phyloP scores from a whole-genome alignment of 2,113 vertebrate genomes.

The Mastomys natalensis region DNA sequence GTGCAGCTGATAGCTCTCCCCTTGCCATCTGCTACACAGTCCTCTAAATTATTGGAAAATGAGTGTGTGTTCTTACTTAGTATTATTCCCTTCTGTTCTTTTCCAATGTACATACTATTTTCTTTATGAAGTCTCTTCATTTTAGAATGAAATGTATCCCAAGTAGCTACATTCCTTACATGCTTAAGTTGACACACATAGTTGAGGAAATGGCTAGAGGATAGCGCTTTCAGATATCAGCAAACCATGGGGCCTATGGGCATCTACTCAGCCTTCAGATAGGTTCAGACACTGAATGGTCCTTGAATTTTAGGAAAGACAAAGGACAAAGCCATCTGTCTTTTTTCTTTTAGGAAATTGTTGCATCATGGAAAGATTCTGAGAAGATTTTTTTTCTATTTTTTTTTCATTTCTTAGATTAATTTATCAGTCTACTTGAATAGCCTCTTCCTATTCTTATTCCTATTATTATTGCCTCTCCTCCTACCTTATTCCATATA shows the following conservation, averaged over 20 bases:
- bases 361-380: background rate
- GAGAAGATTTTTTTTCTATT: background rate
- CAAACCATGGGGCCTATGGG: background rate
- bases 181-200: background rate
- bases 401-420: background rate
- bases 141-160: background rate
- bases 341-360: background rate
- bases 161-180: background rate
- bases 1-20: background rate
- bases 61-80: rapidly evolving
- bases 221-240: background rate
- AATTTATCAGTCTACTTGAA: background rate
- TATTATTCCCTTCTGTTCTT: background rate
- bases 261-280: background rate
- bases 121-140: background rate
- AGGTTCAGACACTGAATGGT: background rate
- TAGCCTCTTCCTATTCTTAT: background rate
- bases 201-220: background rate
- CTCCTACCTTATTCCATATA: background rate
- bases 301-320: background rate
- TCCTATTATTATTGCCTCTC: background rate
- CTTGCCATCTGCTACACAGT: rapidly evolving
- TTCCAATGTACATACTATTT: background rate
- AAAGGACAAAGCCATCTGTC: background rate
- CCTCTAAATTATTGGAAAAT: background rate